These are phyloP conservation scores for Sinelater perroti DNA, from an alignment of 2,888 invertebrate genomes.

Conservation along the genomic window DNA sequence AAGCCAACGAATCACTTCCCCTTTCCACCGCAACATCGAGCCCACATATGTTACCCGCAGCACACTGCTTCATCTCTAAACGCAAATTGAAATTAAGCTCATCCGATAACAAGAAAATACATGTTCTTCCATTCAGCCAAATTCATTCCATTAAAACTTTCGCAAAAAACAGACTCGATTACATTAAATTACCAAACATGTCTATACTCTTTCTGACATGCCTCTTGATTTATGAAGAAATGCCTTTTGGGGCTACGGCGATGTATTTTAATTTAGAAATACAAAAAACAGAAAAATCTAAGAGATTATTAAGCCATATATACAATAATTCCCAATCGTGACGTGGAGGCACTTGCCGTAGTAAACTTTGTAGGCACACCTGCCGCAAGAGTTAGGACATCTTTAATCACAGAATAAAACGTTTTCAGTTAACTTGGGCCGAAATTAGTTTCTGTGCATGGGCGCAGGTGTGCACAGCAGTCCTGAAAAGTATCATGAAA, in stretches of 20 bases:
- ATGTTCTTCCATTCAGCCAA: slow-evolving; percentile 1
- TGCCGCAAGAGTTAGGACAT: slow-evolving; percentile 9
- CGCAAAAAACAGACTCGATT: slow-evolving; percentile 5
- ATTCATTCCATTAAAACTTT: slow-evolving; percentile 11
- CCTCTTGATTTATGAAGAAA: background rate
- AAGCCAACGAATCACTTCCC: too few relatives aligned
- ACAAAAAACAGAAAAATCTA: too few relatives aligned
- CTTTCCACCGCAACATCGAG: too few relatives aligned
- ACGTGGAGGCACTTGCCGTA: background rate
- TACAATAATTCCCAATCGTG: too few relatives aligned
- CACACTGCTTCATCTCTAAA: too few relatives aligned
- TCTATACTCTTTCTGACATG: background rate
- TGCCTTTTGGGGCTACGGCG: too few relatives aligned
- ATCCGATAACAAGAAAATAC: slow-evolving; percentile 7
- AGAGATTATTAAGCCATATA: too few relatives aligned
- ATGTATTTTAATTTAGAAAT: too few relatives aligned
- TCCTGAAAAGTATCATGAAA: slow-evolving; percentile 1
- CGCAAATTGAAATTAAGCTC: slow-evolving; percentile 2
- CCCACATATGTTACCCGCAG: too few relatives aligned
- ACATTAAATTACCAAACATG: background rate
- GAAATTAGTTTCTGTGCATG: slow-evolving; percentile 18
- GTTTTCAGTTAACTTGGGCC: slow-evolving; percentile 14
- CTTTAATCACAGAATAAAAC: slow-evolving; percentile 10
- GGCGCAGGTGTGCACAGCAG: slow-evolving; percentile 17
- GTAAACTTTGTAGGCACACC: slow-evolving; percentile 13